These are phyloP conservation scores for Heliornis fulica DNA, from an alignment of 2,113 vertebrate genomes.

Conservation along the genomic window DNA sequence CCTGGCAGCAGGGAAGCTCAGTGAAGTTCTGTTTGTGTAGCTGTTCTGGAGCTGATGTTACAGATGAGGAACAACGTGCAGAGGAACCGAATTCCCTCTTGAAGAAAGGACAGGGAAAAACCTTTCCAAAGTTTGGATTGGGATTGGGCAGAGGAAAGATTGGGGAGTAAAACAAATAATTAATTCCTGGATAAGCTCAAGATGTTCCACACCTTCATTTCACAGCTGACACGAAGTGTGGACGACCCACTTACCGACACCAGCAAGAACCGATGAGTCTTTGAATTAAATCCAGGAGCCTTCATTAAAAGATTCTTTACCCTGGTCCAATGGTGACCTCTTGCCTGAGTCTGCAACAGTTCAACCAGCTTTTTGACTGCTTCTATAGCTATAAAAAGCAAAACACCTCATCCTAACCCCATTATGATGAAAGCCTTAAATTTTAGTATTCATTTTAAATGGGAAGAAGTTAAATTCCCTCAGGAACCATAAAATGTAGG, in stretches of 20 bases:
- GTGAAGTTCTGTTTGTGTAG: not conserved
- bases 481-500: constrained; percentile 61
- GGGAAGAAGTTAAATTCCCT: constrained; percentile 66
- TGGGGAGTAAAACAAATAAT: not conserved
- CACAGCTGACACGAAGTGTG: not conserved
- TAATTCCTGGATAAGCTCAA: not conserved
- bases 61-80: constrained; percentile 40
- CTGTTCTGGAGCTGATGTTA: constrained; percentile 18
- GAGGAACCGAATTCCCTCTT: constrained; percentile 33
- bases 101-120: constrained; percentile 46
- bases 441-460: constrained; percentile 74
- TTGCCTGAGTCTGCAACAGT: constrained; percentile 61
- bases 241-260: not conserved
- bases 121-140: constrained; percentile 38
- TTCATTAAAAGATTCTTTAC: constrained; percentile 54
- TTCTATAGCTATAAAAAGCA: constrained; percentile 69
- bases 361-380: constrained; percentile 43
- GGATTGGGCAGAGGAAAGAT: not conserved
- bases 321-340: constrained; percentile 39
- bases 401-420: constrained; percentile 70
- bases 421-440: constrained; percentile 69
- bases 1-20: constrained; percentile 28
- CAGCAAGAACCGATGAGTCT: constrained; percentile 8
- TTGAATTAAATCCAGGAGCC: constrained; percentile 62
- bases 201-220: not conserved